Evolutionary conservation across 2,888 invertebrate genomes (phyloP), one percentile per base, ranked within the genome.

Genomic region (Drosophila setosimentum): DNA sequence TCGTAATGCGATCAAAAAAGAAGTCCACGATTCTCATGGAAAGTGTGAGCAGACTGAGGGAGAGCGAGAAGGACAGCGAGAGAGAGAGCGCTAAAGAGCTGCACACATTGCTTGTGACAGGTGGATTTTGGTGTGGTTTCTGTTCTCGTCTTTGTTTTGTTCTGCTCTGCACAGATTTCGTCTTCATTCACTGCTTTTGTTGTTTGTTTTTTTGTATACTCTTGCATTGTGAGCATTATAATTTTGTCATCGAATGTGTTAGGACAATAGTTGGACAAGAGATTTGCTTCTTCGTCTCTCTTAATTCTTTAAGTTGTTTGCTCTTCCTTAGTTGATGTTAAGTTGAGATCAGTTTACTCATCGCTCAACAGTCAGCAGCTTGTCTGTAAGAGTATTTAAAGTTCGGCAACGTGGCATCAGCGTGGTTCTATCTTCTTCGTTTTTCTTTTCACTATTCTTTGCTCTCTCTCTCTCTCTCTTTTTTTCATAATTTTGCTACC

Each of bases 61-160:
- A 57, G 29, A 55, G n/a, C 30, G 48, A 45, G 48, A 61, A 21
- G 30, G 45, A 18, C n/a, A 18, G 33, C 21, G 48, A 48, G 4
- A 18, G 32, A 42, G 32, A 42, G 40, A 40, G 18, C 7, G 37
- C 21, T 33, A 57, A 63, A 55, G 35, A 45, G 54, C 32, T 37
- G 30, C 13, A 30, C 24, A 63, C 29, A 59, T 49, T 24, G 58
- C 18, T 35, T 54, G 63, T 74, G 79, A 84, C 83, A 84, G 84
- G 83, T 84, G 87, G 57, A 78, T 82, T 80, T 61, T 48, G 50
- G 63, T 68, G 40, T 71, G 67, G 51, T 65, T 64, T 69, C 58
- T 72, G 65, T 58, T 60, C 71, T 79, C 64, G 69, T 49, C 59
- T 57, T 59, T 58, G 32, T 48, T 54, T 29, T 62, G 49, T 50